Conservation (phyloP, 2,888 invertebrate genomes). For the Cetonia aurata region DNA sequence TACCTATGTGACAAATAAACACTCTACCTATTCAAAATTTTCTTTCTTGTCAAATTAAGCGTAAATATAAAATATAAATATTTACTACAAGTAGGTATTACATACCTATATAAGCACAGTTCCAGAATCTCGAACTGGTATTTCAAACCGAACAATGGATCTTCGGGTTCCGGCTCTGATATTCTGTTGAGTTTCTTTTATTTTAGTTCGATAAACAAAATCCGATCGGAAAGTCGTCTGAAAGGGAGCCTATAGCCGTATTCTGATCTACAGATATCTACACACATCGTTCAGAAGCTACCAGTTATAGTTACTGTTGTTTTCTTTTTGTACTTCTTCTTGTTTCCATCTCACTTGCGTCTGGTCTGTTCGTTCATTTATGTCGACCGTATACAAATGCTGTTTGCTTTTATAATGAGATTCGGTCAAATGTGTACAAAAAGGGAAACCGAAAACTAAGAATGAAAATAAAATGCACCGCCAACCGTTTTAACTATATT, state of each 20-base stretch:
- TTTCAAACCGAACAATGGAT: too few relatives aligned
- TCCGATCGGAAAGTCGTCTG: slow-evolving; percentile 54
- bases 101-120: background rate
- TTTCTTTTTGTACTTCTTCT: slow-evolving; percentile 30
- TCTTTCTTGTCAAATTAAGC: background rate
- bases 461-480: background rate
- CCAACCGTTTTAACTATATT: too few relatives aligned
- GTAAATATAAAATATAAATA: background rate
- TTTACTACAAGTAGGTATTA: background rate
- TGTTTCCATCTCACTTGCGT: slow-evolving; percentile 25
- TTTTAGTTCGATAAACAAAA: slow-evolving; percentile 56
- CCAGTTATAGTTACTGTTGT: slow-evolving; percentile 53
- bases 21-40: too few relatives aligned
- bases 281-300: slow-evolving; percentile 55
- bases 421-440: slow-evolving; percentile 28
- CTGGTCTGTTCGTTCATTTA: slow-evolving; percentile 26
- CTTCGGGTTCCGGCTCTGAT: slow-evolving; percentile 51
- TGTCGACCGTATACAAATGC: slow-evolving; percentile 50
- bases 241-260: slow-evolving; percentile 54
- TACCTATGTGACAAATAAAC: background rate
- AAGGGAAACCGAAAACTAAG: background rate
- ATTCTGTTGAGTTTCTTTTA: slow-evolving; percentile 52
- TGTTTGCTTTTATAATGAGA: slow-evolving; percentile 53
- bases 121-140: background rate
- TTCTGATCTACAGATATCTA: slow-evolving; percentile 56